Percentiles rank a stretch among this genome's conserved stretches.
Conservation (phyloP, 2,797 vertebrate species). For the Cuculus canorus region DNA sequence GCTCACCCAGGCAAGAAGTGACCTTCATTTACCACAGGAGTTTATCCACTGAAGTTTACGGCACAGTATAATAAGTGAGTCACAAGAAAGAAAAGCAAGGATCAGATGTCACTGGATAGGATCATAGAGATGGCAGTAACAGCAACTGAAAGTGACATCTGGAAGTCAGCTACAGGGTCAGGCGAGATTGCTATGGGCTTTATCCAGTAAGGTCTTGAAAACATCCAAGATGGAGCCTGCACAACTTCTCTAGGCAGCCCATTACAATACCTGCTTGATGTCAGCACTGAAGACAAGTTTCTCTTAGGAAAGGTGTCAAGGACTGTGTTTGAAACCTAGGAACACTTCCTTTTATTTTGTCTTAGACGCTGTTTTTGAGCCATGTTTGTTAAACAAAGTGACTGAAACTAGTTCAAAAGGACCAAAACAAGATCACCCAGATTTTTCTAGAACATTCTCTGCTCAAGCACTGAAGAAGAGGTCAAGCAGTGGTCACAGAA, state of each 20-base stretch:
- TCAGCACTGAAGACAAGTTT: neutral
- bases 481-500: no score
- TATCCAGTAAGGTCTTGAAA: neutral
- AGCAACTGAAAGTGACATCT: neutral
- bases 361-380: no score
- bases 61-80: neutral
- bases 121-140: neutral
- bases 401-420: no score
- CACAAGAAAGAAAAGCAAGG: neutral
- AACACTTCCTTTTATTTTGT: no score
- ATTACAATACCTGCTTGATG: neutral
- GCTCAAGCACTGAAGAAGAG: no score
- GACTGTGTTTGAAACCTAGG: no score
- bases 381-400: no score
- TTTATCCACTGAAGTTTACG: neutral
- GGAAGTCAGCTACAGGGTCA: neutral
- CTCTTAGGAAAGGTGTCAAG: neutral
- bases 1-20: neutral
- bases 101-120: neutral
- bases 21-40: neutral
- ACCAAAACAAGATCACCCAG: no score
- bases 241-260: neutral
- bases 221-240: neutral
- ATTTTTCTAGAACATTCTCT: no score
- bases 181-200: neutral